These are phyloP conservation scores for Trachelus tabidus DNA, from an alignment of 2,888 invertebrate species.

Conservation along the genomic window DNA sequence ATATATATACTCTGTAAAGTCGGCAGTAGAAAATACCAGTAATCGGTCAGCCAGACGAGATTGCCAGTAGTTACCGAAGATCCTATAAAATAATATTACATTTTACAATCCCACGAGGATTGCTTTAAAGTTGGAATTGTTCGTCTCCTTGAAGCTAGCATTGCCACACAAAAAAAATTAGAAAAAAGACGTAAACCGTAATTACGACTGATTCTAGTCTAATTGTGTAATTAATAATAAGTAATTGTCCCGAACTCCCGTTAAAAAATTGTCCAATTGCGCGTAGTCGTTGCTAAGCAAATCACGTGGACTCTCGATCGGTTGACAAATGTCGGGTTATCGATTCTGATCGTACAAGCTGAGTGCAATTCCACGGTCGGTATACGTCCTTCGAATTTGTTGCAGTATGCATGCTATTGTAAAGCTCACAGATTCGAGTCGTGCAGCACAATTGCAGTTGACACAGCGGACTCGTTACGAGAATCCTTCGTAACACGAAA, in stretches of 20 bases:
- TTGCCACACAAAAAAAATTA: background rate
- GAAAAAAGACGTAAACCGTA: background rate
- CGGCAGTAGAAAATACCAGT: constrained; percentile 1
- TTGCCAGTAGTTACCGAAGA: constrained; percentile 22
- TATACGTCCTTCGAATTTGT: background rate
- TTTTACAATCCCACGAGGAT: background rate
- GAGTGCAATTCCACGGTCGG: background rate
- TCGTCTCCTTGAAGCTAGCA: background rate
- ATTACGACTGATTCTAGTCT: background rate
- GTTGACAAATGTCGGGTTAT: background rate
- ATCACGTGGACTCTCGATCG: background rate
- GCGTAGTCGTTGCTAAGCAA: background rate
- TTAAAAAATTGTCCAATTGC: background rate
- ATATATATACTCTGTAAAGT: background rate
- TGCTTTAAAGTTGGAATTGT: background rate
- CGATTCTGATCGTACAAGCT: background rate
- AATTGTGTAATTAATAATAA: background rate
- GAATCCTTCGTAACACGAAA: constrained; percentile 27
- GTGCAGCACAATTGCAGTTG: constrained; percentile 31
- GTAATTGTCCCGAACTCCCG: background rate
- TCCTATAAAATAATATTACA: background rate
- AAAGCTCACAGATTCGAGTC: background rate
- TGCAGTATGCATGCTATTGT: background rate
- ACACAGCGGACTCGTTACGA: constrained; percentile 27
- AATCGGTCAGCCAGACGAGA: constrained; percentile 19